Conservation (phyloP, 2,113 vertebrate species). For the Aphyosemion australe region DNA sequence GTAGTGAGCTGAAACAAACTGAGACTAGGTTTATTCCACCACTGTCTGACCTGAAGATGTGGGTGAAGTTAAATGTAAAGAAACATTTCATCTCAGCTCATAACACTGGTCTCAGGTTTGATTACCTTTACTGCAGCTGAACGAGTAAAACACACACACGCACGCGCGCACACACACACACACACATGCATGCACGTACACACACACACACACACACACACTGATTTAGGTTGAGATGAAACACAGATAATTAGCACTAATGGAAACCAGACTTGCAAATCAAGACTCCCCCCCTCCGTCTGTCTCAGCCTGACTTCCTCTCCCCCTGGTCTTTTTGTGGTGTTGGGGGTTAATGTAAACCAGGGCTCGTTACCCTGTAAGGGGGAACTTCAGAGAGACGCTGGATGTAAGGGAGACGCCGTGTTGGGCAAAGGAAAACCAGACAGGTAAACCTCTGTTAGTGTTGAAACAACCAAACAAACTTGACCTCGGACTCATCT, state of each 20-base stretch:
- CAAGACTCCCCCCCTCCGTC: conserved; percentile 60
- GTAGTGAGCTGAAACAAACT: too few species aligned
- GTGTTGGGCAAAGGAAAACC: conserved; percentile 28
- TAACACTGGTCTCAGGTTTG: conserved; percentile 13
- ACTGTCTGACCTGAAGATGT: neutral
- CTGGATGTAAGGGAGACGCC: conserved; percentile 35
- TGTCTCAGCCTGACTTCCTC: conserved; percentile 44
- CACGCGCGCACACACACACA: too few species aligned
- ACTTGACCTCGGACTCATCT: conserved; percentile 2
- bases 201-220: conserved; percentile 21
- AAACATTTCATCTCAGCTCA: conserved; percentile 10
- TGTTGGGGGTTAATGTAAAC: conserved; percentile 76
- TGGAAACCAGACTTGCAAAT: conserved; percentile 90
- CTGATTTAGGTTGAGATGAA: conserved; percentile 93
- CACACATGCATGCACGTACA: conserved; percentile 1
- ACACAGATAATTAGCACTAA: conserved; percentile 99
- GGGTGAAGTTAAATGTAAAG: conserved; percentile 10
- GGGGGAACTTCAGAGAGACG: conserved; percentile 52
- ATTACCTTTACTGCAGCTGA: conserved; percentile 26
- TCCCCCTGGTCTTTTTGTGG: conserved; percentile 51
- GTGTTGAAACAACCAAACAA: conserved; percentile 16
- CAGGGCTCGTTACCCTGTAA: conserved; percentile 68
- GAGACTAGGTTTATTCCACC: neutral
- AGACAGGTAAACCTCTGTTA: conserved; percentile 38
- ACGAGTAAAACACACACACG: conserved; percentile 8